A percentile compares a stretch with the other conserved stretches of the same genome.
phyloP scores from a whole-genome alignment of 1,140 invertebrate species.

The Aporrectodea caliginosa region DNA sequence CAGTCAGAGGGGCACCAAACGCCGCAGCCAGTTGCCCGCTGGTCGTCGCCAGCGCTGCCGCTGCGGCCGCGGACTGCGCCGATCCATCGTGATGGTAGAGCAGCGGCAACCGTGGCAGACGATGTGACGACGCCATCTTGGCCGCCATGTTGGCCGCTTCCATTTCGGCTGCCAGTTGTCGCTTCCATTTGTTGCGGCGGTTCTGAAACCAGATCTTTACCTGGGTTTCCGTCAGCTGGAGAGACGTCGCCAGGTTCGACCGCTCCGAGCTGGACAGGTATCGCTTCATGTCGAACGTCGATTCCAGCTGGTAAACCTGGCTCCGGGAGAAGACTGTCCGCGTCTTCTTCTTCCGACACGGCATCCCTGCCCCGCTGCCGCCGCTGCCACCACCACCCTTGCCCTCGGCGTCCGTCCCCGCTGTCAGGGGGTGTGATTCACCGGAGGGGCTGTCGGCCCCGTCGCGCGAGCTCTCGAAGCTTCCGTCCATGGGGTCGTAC shows the following conservation, averaged over 20 bases:
- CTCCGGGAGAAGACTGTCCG: conserved; percentile 90
- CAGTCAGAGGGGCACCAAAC: background rate
- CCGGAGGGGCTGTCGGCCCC: background rate
- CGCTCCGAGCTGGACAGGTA: conserved; percentile 94
- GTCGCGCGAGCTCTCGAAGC: no score
- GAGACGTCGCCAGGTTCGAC: conserved; percentile 83
- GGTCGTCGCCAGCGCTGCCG: no score
- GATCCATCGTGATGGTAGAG: background rate
- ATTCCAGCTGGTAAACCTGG: conserved; percentile 91
- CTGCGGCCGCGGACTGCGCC: no score
- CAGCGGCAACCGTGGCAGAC: background rate
- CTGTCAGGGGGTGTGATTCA: background rate
- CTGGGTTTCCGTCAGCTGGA: conserved; percentile 87
- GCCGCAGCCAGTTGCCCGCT: no score
- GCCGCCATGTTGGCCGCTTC: conserved; percentile 65
- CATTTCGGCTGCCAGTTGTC: conserved; percentile 88
- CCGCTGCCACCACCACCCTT: no score
- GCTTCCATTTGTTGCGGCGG: conserved; percentile 94
- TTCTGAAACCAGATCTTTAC: conserved; percentile 85
- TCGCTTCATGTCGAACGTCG: conserved; percentile 95
- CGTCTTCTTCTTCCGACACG: conserved; percentile 89
- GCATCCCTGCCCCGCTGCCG: no score
- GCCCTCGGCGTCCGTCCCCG: background rate
- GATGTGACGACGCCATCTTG: background rate
- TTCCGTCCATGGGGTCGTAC: background rate